These are phyloP conservation scores for Dione juno DNA, from an alignment of 2,888 invertebrate genomes.

Conservation along the genomic window DNA sequence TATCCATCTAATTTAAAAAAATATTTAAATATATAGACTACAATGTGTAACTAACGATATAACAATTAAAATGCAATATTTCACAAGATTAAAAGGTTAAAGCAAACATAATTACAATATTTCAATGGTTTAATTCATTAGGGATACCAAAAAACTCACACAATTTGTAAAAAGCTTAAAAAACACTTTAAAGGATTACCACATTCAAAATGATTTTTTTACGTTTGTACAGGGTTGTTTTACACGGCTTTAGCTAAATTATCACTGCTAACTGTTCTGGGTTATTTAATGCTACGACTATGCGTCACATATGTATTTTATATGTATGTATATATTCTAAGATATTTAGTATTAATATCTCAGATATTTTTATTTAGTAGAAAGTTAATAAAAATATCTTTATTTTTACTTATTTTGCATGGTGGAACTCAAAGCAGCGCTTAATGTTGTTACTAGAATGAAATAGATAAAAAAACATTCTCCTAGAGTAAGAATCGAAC, in stretches of 20 bases:
- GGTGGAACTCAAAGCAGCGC: no score
- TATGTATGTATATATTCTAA: neutral
- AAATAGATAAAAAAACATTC: no score
- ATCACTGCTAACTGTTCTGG: slow-evolving; percentile 47
- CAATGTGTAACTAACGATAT: neutral
- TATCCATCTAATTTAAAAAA: no score
- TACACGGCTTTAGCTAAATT: slow-evolving; percentile 38
- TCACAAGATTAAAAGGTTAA: slow-evolving; percentile 1
- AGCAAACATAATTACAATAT: slow-evolving; percentile 23
- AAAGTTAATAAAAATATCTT: no score
- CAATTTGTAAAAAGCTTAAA: slow-evolving; percentile 27
- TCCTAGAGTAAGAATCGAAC: no score
- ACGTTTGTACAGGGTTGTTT: slow-evolving; percentile 17
- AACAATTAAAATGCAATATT: neutral
- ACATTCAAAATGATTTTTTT: slow-evolving; percentile 25
- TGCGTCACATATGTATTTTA: no score
- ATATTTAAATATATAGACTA: no score
- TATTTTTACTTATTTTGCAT: no score
- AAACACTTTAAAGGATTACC: slow-evolving; percentile 26
- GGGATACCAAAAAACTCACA: slow-evolving; percentile 9
- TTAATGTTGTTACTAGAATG: no score
- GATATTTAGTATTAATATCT: no score
- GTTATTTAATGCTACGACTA: slow-evolving; percentile 14
- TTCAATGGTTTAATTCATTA: slow-evolving; percentile 27
- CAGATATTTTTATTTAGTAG: neutral